A percentile compares a stretch with the other conserved stretches of the same genome.
These are phyloP conservation scores for Allophyes oxyacanthae DNA, from an alignment of 2,888 invertebrate species.

Conservation along the genomic window DNA sequence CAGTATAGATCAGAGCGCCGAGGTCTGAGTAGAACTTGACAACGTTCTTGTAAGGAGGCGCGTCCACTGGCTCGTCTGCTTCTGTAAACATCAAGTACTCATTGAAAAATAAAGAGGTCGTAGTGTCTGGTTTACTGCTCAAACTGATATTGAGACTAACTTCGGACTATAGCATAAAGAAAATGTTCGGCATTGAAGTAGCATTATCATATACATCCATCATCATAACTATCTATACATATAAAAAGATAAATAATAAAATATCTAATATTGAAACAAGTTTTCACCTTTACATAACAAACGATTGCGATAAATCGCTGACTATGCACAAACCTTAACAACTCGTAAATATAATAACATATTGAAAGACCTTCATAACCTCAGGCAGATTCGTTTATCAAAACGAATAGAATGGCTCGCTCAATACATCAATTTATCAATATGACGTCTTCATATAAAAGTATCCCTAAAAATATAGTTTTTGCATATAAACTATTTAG, in stretches of 20 bases:
- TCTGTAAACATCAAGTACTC: constrained; percentile 63
- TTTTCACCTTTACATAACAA: no score
- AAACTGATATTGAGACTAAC: not conserved
- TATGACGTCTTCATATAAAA: constrained; percentile 47
- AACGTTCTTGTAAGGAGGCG: constrained; percentile 92
- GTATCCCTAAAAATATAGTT: no score
- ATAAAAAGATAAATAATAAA: no score
- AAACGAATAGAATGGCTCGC: constrained; percentile 54
- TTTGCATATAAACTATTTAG: no score
- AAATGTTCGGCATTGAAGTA: no score
- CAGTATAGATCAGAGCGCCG: constrained; percentile 94
- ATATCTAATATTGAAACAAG: no score
- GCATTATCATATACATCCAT: no score
- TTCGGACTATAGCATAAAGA: no score
- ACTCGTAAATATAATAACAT: constrained; percentile 26
- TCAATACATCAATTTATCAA: constrained; percentile 61
- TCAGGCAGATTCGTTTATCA: constrained; percentile 58
- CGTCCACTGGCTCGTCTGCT: constrained; percentile 73
- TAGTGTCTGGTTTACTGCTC: no score
- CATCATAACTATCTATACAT: no score
- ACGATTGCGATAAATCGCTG: not conserved
- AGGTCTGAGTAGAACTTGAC: constrained; percentile 97
- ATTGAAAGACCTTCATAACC: constrained; percentile 52
- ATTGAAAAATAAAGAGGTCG: no score
- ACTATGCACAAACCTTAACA: constrained; percentile 3